Percentiles rank a stretch among this genome's conserved stretches.
These are phyloP conservation scores for Crotalus tigris DNA, from an alignment of 2,113 vertebrate species.

Conservation along the genomic window DNA sequence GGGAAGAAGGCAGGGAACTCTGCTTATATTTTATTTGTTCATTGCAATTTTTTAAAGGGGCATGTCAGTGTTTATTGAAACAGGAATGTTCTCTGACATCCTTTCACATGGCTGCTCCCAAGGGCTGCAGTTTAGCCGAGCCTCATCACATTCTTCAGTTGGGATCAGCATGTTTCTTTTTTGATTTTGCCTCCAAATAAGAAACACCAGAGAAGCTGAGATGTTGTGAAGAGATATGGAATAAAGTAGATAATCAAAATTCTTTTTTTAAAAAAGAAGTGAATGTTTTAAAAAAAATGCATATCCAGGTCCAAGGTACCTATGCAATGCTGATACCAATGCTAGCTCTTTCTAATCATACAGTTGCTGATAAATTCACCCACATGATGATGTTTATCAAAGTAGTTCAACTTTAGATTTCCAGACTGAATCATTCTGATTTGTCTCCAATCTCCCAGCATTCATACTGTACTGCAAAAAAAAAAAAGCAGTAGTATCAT, in stretches of 20 bases:
- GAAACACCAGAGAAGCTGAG: not conserved
- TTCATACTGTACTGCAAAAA: not conserved
- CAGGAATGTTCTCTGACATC: not conserved
- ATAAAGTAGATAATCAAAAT: not conserved
- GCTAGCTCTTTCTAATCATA: not conserved
- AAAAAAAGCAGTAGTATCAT: not conserved
- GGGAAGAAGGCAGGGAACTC: not conserved
- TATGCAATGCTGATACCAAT: not conserved
- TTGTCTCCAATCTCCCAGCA: not conserved
- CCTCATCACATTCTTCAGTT: constrained; percentile 52
- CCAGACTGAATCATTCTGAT: not conserved
- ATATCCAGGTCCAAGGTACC: not conserved
- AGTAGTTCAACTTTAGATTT: not conserved
- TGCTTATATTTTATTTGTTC: not conserved
- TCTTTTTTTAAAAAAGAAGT: not conserved
- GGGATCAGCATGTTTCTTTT: constrained; percentile 40
- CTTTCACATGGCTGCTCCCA: constrained; percentile 40
- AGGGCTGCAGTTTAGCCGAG: constrained; percentile 47
- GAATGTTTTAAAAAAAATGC: not conserved
- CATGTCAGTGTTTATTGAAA: constrained; percentile 24
- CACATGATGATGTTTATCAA: not conserved
- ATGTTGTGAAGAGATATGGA: not conserved
- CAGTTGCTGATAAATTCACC: not conserved
- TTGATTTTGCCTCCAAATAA: not conserved
- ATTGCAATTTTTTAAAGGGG: constrained; percentile 31